Percentiles rank a stretch among this genome's conserved stretches.
Conservation (phyloP, 2,113 vertebrate species). For the Orcinus orca region DNA sequence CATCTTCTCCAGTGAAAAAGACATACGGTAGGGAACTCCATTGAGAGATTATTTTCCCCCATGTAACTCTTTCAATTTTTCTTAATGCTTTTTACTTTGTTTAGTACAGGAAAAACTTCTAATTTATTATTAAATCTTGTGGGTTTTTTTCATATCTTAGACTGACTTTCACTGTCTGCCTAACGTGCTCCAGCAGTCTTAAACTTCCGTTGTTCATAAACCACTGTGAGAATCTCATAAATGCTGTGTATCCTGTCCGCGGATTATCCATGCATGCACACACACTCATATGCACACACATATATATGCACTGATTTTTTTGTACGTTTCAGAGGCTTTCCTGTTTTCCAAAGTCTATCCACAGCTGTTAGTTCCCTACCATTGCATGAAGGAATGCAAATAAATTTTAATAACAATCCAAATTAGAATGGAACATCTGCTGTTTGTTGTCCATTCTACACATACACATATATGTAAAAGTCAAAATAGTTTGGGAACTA, state of each 20-base stretch:
- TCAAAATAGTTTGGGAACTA: not conserved
- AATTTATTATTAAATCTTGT: not conserved
- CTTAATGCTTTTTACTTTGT: not conserved
- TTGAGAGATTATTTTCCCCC: not conserved
- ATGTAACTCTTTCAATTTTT: not conserved
- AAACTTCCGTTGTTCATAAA: not conserved
- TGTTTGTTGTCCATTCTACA: not conserved
- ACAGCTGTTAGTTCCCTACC: not conserved
- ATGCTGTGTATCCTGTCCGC: not conserved
- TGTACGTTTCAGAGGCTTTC: not conserved
- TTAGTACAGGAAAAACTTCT: not conserved
- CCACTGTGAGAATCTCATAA: not conserved
- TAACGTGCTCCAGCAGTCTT: not conserved
- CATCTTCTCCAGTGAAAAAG: not conserved
- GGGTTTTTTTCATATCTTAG: not conserved
- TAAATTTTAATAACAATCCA: not conserved
- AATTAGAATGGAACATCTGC: not conserved
- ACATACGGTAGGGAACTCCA: not conserved
- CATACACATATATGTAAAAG: not conserved
- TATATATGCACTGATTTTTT: not conserved
- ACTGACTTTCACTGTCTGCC: not conserved
- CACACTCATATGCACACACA: rapidly evolving
- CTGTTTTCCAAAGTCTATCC: not conserved
- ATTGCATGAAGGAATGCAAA: not conserved
- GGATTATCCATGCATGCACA: not conserved